Percentiles rank a stretch among this genome's conserved stretches.
These are phyloP conservation scores for Sakesphorus luctuosus DNA, from an alignment of 2,113 vertebrate genomes.

Conservation along the genomic window DNA sequence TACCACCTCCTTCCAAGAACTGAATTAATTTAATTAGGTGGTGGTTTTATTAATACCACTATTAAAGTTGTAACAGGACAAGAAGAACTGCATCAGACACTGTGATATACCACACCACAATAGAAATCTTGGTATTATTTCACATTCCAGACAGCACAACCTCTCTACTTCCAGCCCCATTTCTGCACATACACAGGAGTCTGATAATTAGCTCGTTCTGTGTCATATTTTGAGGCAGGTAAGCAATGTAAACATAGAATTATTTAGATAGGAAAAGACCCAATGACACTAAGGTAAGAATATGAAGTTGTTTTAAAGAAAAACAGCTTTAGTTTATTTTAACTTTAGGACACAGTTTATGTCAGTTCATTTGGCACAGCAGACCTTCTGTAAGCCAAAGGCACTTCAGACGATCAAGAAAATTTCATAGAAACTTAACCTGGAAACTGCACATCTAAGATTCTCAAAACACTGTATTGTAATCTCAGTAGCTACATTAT, in stretches of 20 bases:
- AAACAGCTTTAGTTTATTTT: background rate
- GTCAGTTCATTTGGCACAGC: background rate
- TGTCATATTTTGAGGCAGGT: background rate
- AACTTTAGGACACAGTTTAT: background rate
- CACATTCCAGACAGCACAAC: background rate
- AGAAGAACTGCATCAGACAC: background rate
- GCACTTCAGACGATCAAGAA: background rate
- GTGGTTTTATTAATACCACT: background rate
- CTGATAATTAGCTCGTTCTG: background rate
- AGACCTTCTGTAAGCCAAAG: background rate
- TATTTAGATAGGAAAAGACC: background rate
- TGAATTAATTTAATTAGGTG: conserved; percentile 38
- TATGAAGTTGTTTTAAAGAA: background rate
- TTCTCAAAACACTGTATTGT: background rate
- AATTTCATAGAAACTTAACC: background rate
- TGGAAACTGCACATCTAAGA: background rate
- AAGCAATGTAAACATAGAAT: background rate
- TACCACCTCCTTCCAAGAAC: conserved; percentile 60
- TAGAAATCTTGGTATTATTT: background rate
- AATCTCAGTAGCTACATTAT: background rate
- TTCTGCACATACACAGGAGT: background rate
- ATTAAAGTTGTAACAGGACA: conserved; percentile 35
- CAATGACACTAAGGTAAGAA: background rate
- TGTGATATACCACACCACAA: background rate
- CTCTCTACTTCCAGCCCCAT: background rate